Evolutionary conservation across 2,113 vertebrate genomes (phyloP).

Genomic region (Emydura subglobosa): DNA sequence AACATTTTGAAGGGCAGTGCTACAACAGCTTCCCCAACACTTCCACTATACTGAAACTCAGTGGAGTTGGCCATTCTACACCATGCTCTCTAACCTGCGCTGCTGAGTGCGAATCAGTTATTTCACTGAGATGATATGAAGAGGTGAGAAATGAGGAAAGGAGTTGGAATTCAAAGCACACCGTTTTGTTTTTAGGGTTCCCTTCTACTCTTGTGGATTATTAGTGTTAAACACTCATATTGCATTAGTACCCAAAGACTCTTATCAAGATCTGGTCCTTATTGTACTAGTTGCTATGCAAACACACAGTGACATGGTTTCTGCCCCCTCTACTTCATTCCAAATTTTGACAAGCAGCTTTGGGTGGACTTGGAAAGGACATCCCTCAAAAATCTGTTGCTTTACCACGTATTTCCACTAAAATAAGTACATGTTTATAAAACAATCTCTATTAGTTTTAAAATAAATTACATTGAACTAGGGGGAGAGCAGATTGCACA

Average conservation of each 20-base stretch:
- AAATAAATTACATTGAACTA: conserved; percentile 24
- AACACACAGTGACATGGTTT: neutral
- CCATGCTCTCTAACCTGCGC: neutral
- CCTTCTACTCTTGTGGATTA: neutral
- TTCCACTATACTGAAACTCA: neutral
- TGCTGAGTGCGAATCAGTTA: neutral
- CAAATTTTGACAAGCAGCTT: neutral
- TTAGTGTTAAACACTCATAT: neutral
- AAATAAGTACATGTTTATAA: conserved; percentile 22
- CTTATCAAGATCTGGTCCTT: neutral
- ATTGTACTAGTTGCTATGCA: neutral
- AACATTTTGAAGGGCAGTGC: neutral
- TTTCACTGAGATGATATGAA: conserved; percentile 3
- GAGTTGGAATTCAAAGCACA: conserved; percentile 15
- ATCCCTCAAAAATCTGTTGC: neutral
- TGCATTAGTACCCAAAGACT: neutral
- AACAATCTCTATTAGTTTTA: conserved; percentile 29
- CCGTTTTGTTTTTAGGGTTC: neutral
- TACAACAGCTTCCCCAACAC: conserved; percentile 8
- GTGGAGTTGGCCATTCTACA: conserved; percentile 12
- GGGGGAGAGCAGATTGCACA: neutral
- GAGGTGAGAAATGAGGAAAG: neutral
- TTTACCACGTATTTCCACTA: neutral
- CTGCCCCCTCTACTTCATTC: neutral
- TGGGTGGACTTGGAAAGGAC: neutral